Conservation (phyloP, 2,113 vertebrate species). For the Corynorhinus townsendii region DNA sequence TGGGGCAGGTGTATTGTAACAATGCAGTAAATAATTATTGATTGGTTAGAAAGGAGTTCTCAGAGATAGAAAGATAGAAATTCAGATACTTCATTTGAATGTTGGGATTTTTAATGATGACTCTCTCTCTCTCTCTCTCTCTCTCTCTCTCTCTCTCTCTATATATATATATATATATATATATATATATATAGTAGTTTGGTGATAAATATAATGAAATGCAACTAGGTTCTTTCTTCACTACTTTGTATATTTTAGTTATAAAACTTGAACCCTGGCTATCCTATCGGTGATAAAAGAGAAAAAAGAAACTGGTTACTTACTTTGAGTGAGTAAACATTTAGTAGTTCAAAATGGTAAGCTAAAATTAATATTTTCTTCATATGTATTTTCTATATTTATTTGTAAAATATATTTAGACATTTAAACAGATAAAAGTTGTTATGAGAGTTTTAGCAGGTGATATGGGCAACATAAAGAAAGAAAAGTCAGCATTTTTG, state of each 20-base stretch:
- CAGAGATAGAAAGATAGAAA: neutral
- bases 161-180: neutral
- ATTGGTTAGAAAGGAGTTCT: neutral
- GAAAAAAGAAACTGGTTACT: neutral
- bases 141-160: too few relatives aligned
- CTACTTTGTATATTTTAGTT: neutral
- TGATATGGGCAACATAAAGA: neutral
- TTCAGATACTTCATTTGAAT: neutral
- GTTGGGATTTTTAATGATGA: neutral
- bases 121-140: too few relatives aligned
- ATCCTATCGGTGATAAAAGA: neutral
- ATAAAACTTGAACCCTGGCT: neutral
- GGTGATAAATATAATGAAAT: neutral
- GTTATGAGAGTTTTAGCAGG: neutral
- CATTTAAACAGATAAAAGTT: neutral
- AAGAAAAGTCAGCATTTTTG: neutral
- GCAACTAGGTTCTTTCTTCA: neutral
- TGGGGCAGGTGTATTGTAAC: neutral
- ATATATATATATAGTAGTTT: neutral
- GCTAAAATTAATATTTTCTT: neutral
- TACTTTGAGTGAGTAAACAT: neutral
- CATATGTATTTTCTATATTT: neutral
- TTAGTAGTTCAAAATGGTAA: neutral
- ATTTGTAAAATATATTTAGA: conserved; percentile 22
- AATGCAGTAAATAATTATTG: neutral